Base-by-base conservation (phyloP, 2,797 vertebrate species). In the Sardinella longiceps region DNA sequence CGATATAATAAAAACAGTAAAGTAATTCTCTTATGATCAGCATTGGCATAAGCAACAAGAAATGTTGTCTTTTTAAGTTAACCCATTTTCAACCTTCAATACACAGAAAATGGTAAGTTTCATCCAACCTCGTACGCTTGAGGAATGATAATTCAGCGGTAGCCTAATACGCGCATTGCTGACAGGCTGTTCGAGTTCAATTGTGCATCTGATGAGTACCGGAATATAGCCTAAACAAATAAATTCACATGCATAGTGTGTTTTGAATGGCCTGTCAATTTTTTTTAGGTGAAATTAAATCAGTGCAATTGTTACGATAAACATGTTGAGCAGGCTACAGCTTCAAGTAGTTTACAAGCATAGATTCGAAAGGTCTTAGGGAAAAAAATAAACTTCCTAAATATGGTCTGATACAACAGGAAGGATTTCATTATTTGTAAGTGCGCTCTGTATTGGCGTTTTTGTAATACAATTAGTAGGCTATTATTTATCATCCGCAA, bases 131-230 rank as follows among this genome's bases (percentile, higher is more conserved):
- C 63, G 81, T 28, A 80, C 84, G 81, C 83, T 80, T 80, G 18
- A 25, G 63, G 80, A 85, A 88, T 86, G 74, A 51, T 82, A 86
- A 83, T 88, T 50, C 82, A 84, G 18, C 70, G 33, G 70, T 43
- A n/a, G n/a, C n/a, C n/a, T n/a, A 39, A 20, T 43, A 74, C 66
- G 30, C 66, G 66, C 66, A 18, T 37, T 74, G 70, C 70, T 39
- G 70, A 77, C 70, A 43, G 70, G 5, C 70, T 77, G 37, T 23
- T 53, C 18, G 70, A 43, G 18, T 77, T 39, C 3, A 77, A 18
- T 14, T 77, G 18, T 18, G 20, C 18, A 77, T 10, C 37, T 20
- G 33, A 70, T 12, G 28, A 77, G 18, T 15, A 4, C 28, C 20
- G 15, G 9, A 12, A 14, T 2, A 66, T 14, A 77, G 20, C 66